Conservation (phyloP, 2,888 invertebrate species). For the Aphodius sticticus region DNA sequence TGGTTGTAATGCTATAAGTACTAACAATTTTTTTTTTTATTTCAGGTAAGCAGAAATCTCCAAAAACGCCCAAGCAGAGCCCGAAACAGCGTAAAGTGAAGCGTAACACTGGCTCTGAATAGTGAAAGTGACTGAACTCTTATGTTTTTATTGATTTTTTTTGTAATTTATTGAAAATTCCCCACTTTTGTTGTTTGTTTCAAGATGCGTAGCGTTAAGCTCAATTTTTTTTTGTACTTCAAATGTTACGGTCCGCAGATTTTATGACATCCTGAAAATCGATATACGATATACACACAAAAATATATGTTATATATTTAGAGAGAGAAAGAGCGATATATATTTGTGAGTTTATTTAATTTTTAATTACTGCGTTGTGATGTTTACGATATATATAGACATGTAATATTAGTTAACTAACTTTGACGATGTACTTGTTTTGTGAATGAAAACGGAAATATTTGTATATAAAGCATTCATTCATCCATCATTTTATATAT, state of each 20-base stretch:
- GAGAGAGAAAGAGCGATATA: background rate
- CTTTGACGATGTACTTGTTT: conserved; percentile 4
- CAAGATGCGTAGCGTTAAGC: conserved; percentile 34
- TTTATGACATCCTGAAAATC: conserved; percentile 21
- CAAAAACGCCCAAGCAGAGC: conserved; percentile 70
- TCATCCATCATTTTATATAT: conserved; percentile 18
- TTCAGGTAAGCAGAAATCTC: conserved; percentile 69
- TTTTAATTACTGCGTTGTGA: conserved; percentile 37
- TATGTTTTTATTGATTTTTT: conserved; percentile 28
- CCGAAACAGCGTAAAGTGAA: conserved; percentile 82
- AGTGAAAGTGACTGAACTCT: conserved; percentile 40
- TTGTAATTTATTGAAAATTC: conserved; percentile 36
- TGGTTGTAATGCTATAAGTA: too few species aligned
- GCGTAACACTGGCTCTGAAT: conserved; percentile 72
- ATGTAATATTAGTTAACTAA: conserved; percentile 4
- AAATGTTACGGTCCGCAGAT: conserved; percentile 26
- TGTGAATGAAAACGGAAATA: conserved; percentile 4
- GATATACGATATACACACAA: background rate
- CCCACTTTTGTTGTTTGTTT: conserved; percentile 34
- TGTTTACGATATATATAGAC: conserved; percentile 21
- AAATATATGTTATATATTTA: background rate
- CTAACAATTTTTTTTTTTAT: background rate
- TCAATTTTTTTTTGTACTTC: conserved; percentile 27
- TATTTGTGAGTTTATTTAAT: conserved; percentile 28
- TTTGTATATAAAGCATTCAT: conserved; percentile 23